A percentile compares a stretch with the other conserved stretches of the same genome.
These are phyloP conservation scores for Vidua macroura DNA, from an alignment of 2,113 vertebrate species.

Conservation along the genomic window DNA sequence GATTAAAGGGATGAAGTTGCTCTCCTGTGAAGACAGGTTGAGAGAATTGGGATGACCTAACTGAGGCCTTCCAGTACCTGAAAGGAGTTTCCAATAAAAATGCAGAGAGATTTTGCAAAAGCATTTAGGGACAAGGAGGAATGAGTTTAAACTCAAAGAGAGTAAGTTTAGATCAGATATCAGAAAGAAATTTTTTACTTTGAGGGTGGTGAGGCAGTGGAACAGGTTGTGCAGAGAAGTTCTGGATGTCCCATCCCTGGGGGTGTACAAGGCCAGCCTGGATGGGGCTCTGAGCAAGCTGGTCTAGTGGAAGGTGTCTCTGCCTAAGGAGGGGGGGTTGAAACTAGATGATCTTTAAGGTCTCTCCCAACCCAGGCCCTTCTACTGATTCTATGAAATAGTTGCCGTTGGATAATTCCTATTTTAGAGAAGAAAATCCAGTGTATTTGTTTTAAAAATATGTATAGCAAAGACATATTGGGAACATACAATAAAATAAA, in stretches of 20 bases:
- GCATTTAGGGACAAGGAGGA: background rate
- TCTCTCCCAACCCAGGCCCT: background rate
- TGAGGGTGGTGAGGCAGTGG: background rate
- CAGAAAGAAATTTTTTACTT: background rate
- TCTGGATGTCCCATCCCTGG: background rate
- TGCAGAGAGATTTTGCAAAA: background rate
- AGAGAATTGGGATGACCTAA: background rate
- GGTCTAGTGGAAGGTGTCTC: background rate
- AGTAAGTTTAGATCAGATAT: background rate
- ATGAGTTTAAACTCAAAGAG: background rate
- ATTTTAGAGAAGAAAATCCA: background rate
- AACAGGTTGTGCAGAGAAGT: background rate
- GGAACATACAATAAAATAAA: background rate
- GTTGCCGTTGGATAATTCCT: background rate
- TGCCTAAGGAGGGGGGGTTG: fast-evolving
- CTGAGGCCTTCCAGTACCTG: background rate
- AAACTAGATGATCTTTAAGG: background rate
- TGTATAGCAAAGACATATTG: background rate
- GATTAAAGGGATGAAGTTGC: background rate
- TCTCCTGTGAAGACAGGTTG: background rate
- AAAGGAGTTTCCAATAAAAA: background rate
- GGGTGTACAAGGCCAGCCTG: background rate
- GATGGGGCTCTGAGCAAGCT: background rate
- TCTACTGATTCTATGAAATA: background rate
- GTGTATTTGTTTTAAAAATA: background rate